Conservation (phyloP, 2,888 invertebrate genomes). For the Cataglyphis cursor region DNA sequence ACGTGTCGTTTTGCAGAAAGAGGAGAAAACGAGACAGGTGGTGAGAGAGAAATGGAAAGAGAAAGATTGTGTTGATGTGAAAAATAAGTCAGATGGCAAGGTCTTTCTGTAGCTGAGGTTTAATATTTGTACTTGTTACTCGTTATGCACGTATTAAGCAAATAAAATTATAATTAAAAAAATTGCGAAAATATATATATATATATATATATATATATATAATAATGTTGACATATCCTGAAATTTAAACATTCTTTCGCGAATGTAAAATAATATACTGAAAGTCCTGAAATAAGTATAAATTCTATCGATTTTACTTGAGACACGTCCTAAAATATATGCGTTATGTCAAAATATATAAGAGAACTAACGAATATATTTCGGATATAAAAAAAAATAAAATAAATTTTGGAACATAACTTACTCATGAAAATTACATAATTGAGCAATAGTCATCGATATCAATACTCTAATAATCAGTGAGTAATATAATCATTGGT, state of each 20-base stretch:
- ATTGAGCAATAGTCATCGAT: background rate
- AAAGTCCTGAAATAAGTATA: background rate
- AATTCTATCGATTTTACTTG: background rate
- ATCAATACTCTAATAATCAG: background rate
- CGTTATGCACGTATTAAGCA: background rate
- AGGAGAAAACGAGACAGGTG: background rate
- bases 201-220: too few species aligned
- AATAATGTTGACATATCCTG: background rate
- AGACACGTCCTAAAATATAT: background rate
- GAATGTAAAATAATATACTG: background rate
- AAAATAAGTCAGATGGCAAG: conserved; percentile 8
- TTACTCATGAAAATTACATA: background rate
- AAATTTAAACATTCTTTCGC: background rate
- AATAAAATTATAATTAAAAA: background rate
- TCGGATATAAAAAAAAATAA: background rate
- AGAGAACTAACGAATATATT: background rate
- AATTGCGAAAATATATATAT: too few species aligned
- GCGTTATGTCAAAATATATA: background rate
- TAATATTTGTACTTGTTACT: background rate
- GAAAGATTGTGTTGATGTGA: conserved; percentile 1
- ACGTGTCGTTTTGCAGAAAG: conserved; percentile 38
- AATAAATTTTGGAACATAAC: background rate
- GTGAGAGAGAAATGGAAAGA: background rate
- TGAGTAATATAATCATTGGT: conserved; percentile 1
- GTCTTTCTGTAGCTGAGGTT: conserved; percentile 13